Evolutionary conservation across 2,113 vertebrate species (phyloP), one percentile per base, ranked within the genome.

Genomic region (Falco punctatus): DNA sequence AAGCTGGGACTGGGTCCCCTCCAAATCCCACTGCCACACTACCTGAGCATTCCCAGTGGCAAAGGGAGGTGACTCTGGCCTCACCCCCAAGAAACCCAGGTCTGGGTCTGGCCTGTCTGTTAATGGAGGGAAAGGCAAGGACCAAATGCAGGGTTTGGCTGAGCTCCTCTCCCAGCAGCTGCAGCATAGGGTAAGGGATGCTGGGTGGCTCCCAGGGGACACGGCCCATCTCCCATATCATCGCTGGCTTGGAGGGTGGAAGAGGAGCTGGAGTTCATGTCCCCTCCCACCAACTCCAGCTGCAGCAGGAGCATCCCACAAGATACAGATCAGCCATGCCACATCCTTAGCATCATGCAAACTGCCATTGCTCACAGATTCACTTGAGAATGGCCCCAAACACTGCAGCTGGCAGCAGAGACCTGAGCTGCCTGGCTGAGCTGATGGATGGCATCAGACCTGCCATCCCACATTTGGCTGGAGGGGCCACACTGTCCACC

Each of bases 341-440:
- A 42, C 32, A 13, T 52, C 33, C 33, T 14, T 7, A 66, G 42
- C 52, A 40, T 22, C 1, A 0, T 3, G 40, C 0, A 1, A 67
- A 24, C 1, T 1, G 8, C 62, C 67, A 26, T 5, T 0, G 40
- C 35, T 79, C 72, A 30, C 22, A 4, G 14, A 8, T 11, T n/a
- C 15, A 10, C 57, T 2, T 2, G 44, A 40, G 42, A 85, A 58
- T 1, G 3, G 52, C 40, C 38, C 11, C 0, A 0, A 21, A 65
- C 1, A 0, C 54, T 20, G 48, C 65, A 79, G 61, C 22, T 81
- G 61, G 32, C 0, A 2, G 24, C 13, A 77, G 69, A 64, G 0
- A 32, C 26, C 59, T 48, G 73, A 27, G 58, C 24, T 65, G 67
- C 64, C 67, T 20, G 3, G 32, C 19, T 15, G 54, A 55, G 32